Base-by-base conservation (phyloP, 2,888 invertebrate species). In the Eledona agricola region DNA sequence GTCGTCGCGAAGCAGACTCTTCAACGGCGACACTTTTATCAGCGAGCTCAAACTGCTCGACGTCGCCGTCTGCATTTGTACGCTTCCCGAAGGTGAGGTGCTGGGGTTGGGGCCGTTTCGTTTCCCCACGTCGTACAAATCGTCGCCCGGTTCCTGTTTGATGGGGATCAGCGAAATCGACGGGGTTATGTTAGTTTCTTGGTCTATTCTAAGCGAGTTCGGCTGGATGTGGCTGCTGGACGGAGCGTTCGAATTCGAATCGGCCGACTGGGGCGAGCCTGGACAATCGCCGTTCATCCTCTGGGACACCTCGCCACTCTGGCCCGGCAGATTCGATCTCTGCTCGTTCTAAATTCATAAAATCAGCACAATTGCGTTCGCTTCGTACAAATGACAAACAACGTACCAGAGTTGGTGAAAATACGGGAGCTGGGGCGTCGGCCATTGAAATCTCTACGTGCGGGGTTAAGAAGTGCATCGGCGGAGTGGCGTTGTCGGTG, bases 391-490 rank as follows among this genome's bases (percentile, higher is more conserved):
- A 11, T 31, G 7, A 7, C 4, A 25, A 25, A 25, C 12, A 5
- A 62, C 65, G 69, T 71, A 76, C 77, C 68, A 81, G 79, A 12
- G 80, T 78, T 0, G 83, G 83, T 35, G 84, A 83, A 67, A 82
- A 84, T 1, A 74, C 74, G 22, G 84, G 83, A 66, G 87, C 87
- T 62, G 89, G 89, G 55, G 88, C 87, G 70, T 91, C 91, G 9
- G 90, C 88, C 85, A 92, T 90, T 23, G 91, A 92, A 73, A 93
- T 93, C 79, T 93, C 93, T 19, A 93, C 92, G 65, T 93, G 93
- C 3, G 93, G 93, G 20, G 93, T 92, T 23, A 93, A 80, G 72
- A 93, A 93, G 75, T 93, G 92, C 91, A 92, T 92, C 0, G 92
- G 92, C 5, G 92, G 92, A 29, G 92, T 92, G 4, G 89, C 89